A percentile compares a stretch with the other conserved stretches of the same genome.
Conservation (phyloP, 2,888 invertebrate genomes). For the Arge pagana region DNA sequence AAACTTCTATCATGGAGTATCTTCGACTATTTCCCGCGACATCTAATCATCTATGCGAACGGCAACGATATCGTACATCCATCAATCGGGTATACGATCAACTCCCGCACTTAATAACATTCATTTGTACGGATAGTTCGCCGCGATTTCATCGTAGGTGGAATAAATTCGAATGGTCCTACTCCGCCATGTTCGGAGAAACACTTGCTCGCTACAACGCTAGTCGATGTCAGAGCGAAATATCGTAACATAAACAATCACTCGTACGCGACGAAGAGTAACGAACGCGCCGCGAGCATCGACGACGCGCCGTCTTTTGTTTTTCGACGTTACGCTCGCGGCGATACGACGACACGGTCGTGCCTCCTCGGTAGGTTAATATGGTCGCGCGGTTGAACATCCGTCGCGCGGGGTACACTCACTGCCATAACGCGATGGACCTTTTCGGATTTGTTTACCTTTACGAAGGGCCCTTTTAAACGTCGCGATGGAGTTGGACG, state of each 20-base stretch:
- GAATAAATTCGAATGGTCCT: conserved; percentile 46
- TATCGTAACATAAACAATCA: conserved; percentile 18
- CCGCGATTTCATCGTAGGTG: conserved; percentile 41
- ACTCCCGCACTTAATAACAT: conserved; percentile 36
- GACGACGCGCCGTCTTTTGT: too few relatives aligned
- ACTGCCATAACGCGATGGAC: conserved; percentile 4
- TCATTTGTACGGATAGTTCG: conserved; percentile 36
- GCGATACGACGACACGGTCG: too few relatives aligned
- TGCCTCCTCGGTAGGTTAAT: conserved; percentile 6
- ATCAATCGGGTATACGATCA: conserved; percentile 34
- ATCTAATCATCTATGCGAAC: conserved; percentile 32
- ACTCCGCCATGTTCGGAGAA: conserved; percentile 46
- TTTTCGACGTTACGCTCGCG: too few relatives aligned
- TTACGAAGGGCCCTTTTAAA: conserved; percentile 23
- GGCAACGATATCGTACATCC: conserved; percentile 28
- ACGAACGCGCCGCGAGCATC: too few relatives aligned
- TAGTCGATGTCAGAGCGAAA: conserved; percentile 27
- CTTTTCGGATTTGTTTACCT: conserved; percentile 18
- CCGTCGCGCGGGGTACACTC: conserved; percentile 16
- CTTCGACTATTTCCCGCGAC: conserved; percentile 10
- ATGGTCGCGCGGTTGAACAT: not conserved
- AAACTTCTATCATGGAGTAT: conserved; percentile 28
- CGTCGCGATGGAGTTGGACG: conserved; percentile 1
- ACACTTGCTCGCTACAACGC: conserved; percentile 43
- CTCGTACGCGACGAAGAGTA: not conserved